Percentiles rank a stretch among this genome's conserved stretches.
Conservation (phyloP, 2,797 vertebrate genomes). For the Pteropus rufus region DNA sequence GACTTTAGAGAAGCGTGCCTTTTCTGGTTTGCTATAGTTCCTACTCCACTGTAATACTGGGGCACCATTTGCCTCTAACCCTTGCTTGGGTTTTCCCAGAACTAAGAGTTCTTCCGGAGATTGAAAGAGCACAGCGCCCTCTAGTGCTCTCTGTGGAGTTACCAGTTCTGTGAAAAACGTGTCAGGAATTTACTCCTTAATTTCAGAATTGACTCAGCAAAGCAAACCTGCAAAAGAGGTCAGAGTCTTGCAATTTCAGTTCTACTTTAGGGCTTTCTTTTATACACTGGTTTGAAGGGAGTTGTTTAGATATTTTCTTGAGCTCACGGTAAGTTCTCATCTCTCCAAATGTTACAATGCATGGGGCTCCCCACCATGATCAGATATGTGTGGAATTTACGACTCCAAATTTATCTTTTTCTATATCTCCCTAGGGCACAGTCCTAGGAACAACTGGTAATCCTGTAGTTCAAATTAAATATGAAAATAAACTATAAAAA, state of each 20-base stretch:
- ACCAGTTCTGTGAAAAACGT: neutral
- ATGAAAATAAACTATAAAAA: neutral
- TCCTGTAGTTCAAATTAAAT: neutral
- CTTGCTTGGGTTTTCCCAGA: neutral
- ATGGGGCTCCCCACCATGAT: accelerated
- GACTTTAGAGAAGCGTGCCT: neutral
- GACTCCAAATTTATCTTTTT: neutral
- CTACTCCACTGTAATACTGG: neutral
- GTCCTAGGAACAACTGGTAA: neutral
- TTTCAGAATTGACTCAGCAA: neutral
- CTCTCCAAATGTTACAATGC: neutral
- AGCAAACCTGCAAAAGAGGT: neutral
- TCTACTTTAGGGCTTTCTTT: neutral
- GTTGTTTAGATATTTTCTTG: neutral
- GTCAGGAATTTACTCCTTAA: neutral
- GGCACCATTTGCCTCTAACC: neutral
- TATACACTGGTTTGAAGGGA: neutral
- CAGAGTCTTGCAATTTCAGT: neutral
- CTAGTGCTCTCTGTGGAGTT: neutral
- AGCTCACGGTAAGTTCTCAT: neutral
- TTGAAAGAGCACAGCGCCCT: constrained; percentile 29
- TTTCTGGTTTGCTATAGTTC: neutral
- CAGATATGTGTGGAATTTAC: neutral
- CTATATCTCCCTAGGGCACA: neutral
- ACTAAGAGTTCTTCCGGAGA: neutral